phyloP scores from a whole-genome alignment of 2,113 vertebrate genomes.

The Sisor rabdophorus region DNA sequence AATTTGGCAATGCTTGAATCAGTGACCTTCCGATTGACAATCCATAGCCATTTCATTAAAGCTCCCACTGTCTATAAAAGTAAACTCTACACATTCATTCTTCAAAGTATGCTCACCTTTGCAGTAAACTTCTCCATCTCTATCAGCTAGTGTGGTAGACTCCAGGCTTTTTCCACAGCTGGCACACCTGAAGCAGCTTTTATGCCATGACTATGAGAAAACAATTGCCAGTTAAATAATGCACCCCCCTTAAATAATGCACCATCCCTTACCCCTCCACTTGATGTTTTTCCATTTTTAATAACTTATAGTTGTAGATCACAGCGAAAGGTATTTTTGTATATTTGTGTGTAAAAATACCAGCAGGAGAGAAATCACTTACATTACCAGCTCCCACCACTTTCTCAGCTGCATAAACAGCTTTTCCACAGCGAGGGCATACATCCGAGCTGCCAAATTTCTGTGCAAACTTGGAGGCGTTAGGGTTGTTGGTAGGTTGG shows the following conservation, averaged over 20 bases:
- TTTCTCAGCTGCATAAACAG: conserved; percentile 91
- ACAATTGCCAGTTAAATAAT: too few relatives aligned
- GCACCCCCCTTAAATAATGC: neutral
- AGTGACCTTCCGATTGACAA: too few relatives aligned
- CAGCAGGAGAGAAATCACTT: conserved; percentile 43
- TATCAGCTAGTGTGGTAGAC: conserved; percentile 91
- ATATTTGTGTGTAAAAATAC: neutral
- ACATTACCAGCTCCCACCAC: conserved; percentile 90
- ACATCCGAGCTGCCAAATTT: conserved; percentile 76
- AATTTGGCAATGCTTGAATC: too few relatives aligned
- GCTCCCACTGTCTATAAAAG: too few relatives aligned
- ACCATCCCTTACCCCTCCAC: too few relatives aligned
- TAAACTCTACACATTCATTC: neutral
- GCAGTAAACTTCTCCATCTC: conserved; percentile 94
- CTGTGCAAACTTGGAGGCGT: conserved; percentile 80
- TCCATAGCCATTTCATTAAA: too few relatives aligned
- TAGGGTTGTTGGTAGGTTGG: conserved; percentile 82
- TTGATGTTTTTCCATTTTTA: too few relatives aligned
- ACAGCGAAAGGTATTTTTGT: too few relatives aligned
- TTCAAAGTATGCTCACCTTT: conserved; percentile 74
- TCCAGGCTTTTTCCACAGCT: conserved; percentile 94
- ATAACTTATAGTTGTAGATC: too few relatives aligned
- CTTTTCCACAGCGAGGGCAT: conserved; percentile 83
- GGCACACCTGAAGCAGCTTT: conserved; percentile 90
- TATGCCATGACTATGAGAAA: conserved; percentile 85